These are phyloP conservation scores for Channallabes apus DNA, from an alignment of 2,797 vertebrate genomes.

Conservation along the genomic window DNA sequence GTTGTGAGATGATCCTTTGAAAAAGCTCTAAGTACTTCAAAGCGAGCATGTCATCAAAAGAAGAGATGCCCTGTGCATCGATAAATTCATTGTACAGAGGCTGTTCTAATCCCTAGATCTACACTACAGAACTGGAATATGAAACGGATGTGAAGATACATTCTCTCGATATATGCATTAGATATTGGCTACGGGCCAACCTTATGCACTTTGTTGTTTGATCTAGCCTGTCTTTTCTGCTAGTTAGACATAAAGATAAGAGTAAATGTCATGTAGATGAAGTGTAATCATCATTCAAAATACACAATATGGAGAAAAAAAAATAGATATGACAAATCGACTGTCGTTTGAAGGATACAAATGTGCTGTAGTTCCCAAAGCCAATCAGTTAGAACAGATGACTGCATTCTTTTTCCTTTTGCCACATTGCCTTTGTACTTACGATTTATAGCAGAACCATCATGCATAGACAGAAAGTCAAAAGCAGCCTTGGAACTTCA, in stretches of 20 bases:
- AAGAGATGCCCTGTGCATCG: constrained; percentile 28
- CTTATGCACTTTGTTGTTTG: constrained; percentile 60
- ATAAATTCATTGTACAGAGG: constrained; percentile 58
- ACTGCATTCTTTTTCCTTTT: neutral
- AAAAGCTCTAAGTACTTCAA: constrained; percentile 61
- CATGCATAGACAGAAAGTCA: constrained; percentile 9
- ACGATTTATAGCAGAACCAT: constrained; percentile 10
- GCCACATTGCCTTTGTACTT: neutral
- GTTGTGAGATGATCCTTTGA: constrained; percentile 57
- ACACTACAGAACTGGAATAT: constrained; percentile 59
- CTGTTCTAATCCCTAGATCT: constrained; percentile 60
- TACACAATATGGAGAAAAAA: constrained; percentile 12
- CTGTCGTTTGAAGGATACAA: constrained; percentile 23
- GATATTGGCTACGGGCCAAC: constrained; percentile 65
- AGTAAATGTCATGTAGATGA: constrained; percentile 20
- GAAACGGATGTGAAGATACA: constrained; percentile 58
- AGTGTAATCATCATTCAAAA: constrained; percentile 38
- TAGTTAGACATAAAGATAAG: constrained; percentile 27
- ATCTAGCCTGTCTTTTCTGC: constrained; percentile 55
- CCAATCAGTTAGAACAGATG: constrained; percentile 23
- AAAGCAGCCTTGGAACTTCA: constrained; percentile 6
- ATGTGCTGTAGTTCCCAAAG: constrained; percentile 11
- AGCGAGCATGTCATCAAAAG: constrained; percentile 61
- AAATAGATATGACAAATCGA: neutral
- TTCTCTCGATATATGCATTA: constrained; percentile 56